Base-by-base conservation (phyloP, 64 coral and sea anemone genomes). In the Montipora sp. region DNA sequence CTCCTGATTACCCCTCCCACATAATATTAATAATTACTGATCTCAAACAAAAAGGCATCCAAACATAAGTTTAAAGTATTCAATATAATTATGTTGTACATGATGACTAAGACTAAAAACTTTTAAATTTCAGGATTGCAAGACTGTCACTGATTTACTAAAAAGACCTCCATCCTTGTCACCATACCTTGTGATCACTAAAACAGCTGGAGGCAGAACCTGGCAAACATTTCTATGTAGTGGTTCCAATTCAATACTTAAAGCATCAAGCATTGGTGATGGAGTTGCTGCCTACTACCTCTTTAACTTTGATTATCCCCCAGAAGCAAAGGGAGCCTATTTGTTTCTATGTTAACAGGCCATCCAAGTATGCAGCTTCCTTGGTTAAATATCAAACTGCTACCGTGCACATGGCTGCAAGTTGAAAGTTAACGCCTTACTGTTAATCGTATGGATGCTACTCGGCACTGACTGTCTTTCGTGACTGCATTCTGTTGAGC, bases 111-210 rank as follows among this genome's bases (percentile, higher is more conserved):
- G 20, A 61, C 13, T 55, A 21, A 51, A 19, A 46, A 48, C 69
- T 49, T 22, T 59, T 63, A 22, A 63, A 63, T 82, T 82, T 63
- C 58, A 82, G 80, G 9, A 82, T 82, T 21, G 80, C 80, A 82
- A 46, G 80, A 24, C 80, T 82, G 58, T 66, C 55, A 57, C 50
- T 20, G 77, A 80, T 14, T 19, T 55, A n/a, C 77, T 80, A 15
- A 80, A 80, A 50, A 80, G 63, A 45, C 80, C 80, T 13, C 80
- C 80, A 44, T 82, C 80, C 9, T 15, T 22, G 63, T 82, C 80
- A 44, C 80, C 21, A 4, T 82, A 82, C 5, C 6, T 61, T 18
- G 51, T 80, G 51, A 55, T 80, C 48, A 20, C 19, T 57, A 80
- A 9, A 55, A 57, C 7, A 57, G 53, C 7, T 57, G 16, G 77